phyloP scores from a whole-genome alignment of 2,113 vertebrate species.

The Carlito syrichta region DNA sequence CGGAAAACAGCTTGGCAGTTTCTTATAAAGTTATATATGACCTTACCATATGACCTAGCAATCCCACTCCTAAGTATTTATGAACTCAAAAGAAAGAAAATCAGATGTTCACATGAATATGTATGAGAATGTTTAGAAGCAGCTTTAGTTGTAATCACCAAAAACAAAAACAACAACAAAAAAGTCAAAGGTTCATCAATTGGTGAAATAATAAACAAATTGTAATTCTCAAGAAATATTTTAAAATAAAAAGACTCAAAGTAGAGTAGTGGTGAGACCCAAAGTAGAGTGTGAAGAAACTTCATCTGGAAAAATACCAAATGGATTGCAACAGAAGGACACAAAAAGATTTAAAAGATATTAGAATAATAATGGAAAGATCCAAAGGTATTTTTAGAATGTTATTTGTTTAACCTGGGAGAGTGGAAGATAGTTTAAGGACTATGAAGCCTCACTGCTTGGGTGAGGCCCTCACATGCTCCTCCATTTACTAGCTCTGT shows the following conservation, averaged over 20 bases:
- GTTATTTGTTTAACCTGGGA: not conserved
- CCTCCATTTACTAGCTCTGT: not conserved
- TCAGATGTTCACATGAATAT: not conserved
- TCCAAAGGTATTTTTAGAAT: not conserved
- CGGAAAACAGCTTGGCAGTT: not conserved
- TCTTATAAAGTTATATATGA: not conserved
- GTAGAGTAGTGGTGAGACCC: not conserved
- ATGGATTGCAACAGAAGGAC: not conserved
- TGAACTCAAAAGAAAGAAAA: not conserved
- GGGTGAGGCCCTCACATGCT: slow-evolving; percentile 15
- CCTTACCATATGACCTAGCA: not conserved
- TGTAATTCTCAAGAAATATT: not conserved
- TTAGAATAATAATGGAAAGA: not conserved
- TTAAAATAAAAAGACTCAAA: not conserved
- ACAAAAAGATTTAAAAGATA: not conserved
- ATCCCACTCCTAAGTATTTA: not conserved
- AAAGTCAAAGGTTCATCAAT: not conserved
- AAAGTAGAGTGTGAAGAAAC: slow-evolving; percentile 13
- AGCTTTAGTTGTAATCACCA: not conserved
- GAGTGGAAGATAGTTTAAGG: not conserved
- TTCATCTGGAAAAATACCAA: not conserved
- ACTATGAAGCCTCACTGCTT: not conserved
- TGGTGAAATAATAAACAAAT: not conserved
- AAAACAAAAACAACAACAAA: not conserved
- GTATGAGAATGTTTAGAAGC: not conserved